A percentile compares a stretch with the other conserved stretches of the same genome.
Conservation (phyloP, 2,888 invertebrate species). For the Bombylius major region DNA sequence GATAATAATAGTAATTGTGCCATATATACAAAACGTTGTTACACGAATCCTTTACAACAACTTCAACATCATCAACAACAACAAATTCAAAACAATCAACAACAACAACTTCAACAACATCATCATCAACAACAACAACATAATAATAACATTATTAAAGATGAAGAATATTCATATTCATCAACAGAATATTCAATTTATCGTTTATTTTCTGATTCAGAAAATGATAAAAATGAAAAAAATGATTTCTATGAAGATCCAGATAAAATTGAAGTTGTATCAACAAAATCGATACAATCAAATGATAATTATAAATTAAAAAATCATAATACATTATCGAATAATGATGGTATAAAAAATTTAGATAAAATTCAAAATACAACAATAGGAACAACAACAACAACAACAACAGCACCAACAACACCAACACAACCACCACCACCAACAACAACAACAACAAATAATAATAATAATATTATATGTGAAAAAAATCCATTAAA, state of each 20-base stretch:
- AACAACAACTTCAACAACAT: not conserved
- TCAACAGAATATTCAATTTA: not conserved
- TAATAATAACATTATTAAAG: not conserved
- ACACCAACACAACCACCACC: conserved; percentile 5
- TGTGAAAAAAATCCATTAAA: conserved; percentile 12
- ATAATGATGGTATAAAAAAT: not conserved
- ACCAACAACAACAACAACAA: conserved; percentile 13
- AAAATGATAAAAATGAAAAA: not conserved
- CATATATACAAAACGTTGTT: not conserved
- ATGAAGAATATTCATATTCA: not conserved
- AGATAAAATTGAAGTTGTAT: conserved; percentile 30
- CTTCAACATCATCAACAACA: not conserved
- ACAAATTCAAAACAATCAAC: not conserved
- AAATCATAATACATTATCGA: not conserved
- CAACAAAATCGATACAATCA: conserved; percentile 29
- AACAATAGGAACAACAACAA: conserved; percentile 4
- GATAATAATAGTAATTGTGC: not conserved
- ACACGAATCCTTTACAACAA: too few relatives aligned
- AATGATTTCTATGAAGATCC: conserved; percentile 18
- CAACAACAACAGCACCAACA: too few relatives aligned
- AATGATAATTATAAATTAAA: conserved; percentile 8
- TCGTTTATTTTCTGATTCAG: not conserved
- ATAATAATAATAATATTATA: conserved; percentile 19
- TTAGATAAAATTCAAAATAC: conserved; percentile 12
- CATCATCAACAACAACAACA: not conserved